These are phyloP conservation scores for Rhegmatorhina hoffmannsi DNA, from an alignment of 2,113 vertebrate genomes.

Conservation along the genomic window DNA sequence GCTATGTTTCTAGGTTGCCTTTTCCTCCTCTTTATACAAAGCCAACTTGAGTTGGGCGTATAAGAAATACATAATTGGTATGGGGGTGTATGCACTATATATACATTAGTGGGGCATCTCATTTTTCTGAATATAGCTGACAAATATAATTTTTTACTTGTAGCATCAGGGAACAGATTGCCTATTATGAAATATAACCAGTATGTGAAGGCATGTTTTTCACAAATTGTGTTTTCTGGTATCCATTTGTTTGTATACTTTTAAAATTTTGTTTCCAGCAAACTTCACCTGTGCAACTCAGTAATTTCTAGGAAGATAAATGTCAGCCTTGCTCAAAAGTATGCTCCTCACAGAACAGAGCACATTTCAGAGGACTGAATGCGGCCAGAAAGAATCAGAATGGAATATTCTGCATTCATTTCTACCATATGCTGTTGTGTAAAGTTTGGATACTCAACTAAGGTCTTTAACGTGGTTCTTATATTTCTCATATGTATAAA, in stretches of 20 bases:
- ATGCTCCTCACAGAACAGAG: background rate
- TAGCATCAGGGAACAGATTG: slow-evolving; percentile 32
- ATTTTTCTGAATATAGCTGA: slow-evolving; percentile 31
- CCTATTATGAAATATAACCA: slow-evolving; percentile 48
- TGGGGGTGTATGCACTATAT: slow-evolving; percentile 25
- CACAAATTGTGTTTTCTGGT: slow-evolving; percentile 25
- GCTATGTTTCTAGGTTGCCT: background rate
- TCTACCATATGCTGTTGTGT: background rate
- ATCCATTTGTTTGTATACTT: slow-evolving; percentile 32
- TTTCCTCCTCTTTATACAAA: background rate
- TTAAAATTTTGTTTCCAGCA: slow-evolving; percentile 41
- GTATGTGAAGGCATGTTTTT: background rate
- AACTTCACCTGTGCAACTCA: slow-evolving; percentile 19
- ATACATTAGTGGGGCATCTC: background rate
- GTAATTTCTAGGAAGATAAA: background rate
- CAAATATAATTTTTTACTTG: slow-evolving; percentile 6
- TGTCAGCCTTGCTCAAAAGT: background rate
- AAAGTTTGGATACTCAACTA: background rate
- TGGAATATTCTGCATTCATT: background rate
- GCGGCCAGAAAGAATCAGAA: background rate
- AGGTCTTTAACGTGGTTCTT: background rate
- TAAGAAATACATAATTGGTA: slow-evolving; percentile 19
- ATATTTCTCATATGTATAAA: background rate
- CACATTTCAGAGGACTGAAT: background rate
- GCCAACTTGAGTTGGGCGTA: background rate